Evolutionary conservation across 1,140 invertebrate genomes (phyloP).

Genomic region (Zaprionus ghesquierei): DNA sequence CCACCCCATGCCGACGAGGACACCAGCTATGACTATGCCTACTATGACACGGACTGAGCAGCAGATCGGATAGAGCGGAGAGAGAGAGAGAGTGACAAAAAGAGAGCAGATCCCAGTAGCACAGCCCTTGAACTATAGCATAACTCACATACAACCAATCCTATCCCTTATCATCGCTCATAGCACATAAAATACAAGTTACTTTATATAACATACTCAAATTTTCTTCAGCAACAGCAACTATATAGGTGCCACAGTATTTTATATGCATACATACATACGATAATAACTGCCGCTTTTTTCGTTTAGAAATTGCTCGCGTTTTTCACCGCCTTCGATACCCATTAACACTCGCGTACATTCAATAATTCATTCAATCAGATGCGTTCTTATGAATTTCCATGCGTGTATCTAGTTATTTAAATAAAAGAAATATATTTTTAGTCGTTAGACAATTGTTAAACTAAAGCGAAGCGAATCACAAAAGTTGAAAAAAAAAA

Average conservation of each 20-base stretch:
- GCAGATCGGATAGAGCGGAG: neutral
- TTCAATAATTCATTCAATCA: conserved; percentile 72
- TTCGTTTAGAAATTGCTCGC: conserved; percentile 11
- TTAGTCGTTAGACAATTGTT: conserved; percentile 82
- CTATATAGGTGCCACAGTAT: conserved; percentile 71
- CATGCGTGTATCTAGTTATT: conserved; percentile 82
- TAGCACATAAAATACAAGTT: conserved; percentile 2
- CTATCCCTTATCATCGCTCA: conserved; percentile 3
- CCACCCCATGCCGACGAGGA: conserved; percentile 84
- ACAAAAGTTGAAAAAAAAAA: neutral
- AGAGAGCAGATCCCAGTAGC: neutral
- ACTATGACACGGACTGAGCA: conserved; percentile 85
- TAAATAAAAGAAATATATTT: conserved; percentile 76
- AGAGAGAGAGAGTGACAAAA: neutral
- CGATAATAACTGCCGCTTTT: conserved; percentile 11
- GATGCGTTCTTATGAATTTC: conserved; percentile 76
- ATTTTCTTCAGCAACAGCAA: conserved; percentile 35
- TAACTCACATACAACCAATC: conserved; percentile 11
- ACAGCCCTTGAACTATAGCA: conserved; percentile 32
- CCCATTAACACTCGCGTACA: conserved; percentile 71
- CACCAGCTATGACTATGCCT: conserved; percentile 87
- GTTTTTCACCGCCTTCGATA: conserved; percentile 9
- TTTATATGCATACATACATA: conserved; percentile 34
- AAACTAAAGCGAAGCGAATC: conserved; percentile 55
- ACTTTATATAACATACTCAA: neutral